Conservation (phyloP, 2,113 vertebrate species). For the Myrmecophaga tridactyla region DNA sequence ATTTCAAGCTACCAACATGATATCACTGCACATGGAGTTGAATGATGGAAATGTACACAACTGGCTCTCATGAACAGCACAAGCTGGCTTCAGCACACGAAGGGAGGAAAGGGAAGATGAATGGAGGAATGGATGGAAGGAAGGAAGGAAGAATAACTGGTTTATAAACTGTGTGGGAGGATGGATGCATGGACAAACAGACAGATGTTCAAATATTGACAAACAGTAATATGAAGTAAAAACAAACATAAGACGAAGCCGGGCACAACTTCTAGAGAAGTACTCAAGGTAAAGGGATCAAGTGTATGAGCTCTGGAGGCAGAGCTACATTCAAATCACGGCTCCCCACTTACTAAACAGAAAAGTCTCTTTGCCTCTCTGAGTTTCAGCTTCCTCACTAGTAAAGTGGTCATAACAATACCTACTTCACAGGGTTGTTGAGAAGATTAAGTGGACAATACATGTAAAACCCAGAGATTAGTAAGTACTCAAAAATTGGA, state of each 20-base stretch:
- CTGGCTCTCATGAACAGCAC: background rate
- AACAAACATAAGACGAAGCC: background rate
- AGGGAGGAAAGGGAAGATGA: background rate
- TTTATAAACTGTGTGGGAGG: no score
- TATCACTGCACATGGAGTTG: background rate
- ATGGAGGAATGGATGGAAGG: rapidly evolving
- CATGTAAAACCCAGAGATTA: background rate
- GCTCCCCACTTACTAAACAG: background rate
- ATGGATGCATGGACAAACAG: background rate
- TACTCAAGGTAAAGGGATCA: rapidly evolving
- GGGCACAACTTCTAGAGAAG: background rate
- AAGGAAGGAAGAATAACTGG: background rate
- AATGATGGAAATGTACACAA: background rate
- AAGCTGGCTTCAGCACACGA: background rate
- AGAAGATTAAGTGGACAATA: background rate
- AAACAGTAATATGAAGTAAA: background rate
- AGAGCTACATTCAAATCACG: rapidly evolving
- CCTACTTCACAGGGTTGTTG: background rate
- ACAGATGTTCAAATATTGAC: background rate
- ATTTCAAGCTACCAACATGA: background rate
- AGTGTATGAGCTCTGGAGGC: background rate
- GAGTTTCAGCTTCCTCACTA: background rate
- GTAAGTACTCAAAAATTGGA: background rate
- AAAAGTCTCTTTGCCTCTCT: background rate
- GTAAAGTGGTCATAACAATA: rapidly evolving